Base-by-base conservation (phyloP, 2,113 vertebrate species). In the Labeo catla region DNA sequence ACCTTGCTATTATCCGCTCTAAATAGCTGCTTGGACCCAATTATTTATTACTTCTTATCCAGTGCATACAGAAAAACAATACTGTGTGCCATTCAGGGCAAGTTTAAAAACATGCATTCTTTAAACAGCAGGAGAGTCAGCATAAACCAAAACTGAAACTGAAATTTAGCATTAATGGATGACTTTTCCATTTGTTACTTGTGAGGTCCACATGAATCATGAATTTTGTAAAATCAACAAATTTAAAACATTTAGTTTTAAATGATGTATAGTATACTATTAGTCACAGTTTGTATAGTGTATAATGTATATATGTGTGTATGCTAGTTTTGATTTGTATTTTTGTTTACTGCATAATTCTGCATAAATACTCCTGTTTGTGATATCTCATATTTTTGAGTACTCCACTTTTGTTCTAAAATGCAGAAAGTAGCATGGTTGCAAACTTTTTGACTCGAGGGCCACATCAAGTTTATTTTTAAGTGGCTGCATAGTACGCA, bases 21-120 rank as follows among this genome's bases (percentile, higher is more conserved):
- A 49, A 95, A 95, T 91, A 94, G 94, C 87, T 95, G 93, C 83
- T 88, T 95, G 19, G 93, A 95, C 77, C 93, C 94, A 0, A 80
- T 95, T 54, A 92, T 95, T 73, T 94, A 93, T 87, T 94, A 93
- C 47, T 91, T 94, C 82, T 85, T 94, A 81, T 94, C 92, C 36
- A 90, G 90, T 45, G 88, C 84, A 21, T 95, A 94, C 85, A 89
- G 87, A 43, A 92, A 86, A 85, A 91, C 92, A 1, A 80, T 94
- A 15, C n/a, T 93, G 13, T 90, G 89, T 57, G 89, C 90, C 34
- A n/a, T 93, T 16, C 86, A 16, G 21, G 92, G 92, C 21, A 91
- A 90, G 86, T 89, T 94, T 23, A 93, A 92, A 76, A 89, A 84
- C 47, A 84, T 84, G n/a, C 77, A 93, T 7, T 87, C 87, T 16